Evolutionary conservation across 1,140 invertebrate genomes (phyloP).

Genomic region (Euwallacea fornicatus): DNA sequence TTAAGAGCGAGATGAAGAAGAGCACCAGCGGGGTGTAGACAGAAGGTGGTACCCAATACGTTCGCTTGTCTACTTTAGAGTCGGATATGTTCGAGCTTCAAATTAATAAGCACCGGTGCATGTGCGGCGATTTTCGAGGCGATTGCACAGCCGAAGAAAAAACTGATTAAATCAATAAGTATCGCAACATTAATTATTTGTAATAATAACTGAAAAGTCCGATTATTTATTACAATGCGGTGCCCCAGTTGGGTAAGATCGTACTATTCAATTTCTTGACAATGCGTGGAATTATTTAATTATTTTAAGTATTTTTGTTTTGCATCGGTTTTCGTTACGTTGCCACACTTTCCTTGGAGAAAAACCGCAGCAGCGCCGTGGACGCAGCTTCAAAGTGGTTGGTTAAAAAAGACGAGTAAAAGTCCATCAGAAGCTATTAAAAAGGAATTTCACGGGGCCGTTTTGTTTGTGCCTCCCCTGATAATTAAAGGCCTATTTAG

Average conservation of each 20-base stretch:
- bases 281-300: conserved; percentile 3
- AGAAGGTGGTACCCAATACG: conserved; percentile 17
- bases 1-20: conserved; percentile 15
- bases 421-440: conserved; percentile 27
- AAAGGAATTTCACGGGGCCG: conserved; percentile 25
- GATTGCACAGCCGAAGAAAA: too few species aligned
- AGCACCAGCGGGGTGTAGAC: conserved; percentile 32
- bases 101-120: conserved; percentile 7
- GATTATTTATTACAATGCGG: conserved; percentile 12
- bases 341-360: neutral
- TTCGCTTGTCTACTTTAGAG: conserved; percentile 23
- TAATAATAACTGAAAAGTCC: conserved; percentile 17
- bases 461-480: conserved; percentile 35
- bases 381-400: neutral
- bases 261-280: conserved; percentile 1
- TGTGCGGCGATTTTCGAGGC: neutral
- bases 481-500: conserved; percentile 32
- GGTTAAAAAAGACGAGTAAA: conserved; percentile 7
- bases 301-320: neutral
- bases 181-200: conserved; percentile 3
- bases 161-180: too few species aligned
- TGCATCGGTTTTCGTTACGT: neutral
- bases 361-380: conserved; percentile 4
- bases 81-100: conserved; percentile 11
- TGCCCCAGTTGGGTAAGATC: conserved; percentile 4